Evolutionary conservation across 2,113 vertebrate species (phyloP).

Genomic region (Perca flavescens): DNA sequence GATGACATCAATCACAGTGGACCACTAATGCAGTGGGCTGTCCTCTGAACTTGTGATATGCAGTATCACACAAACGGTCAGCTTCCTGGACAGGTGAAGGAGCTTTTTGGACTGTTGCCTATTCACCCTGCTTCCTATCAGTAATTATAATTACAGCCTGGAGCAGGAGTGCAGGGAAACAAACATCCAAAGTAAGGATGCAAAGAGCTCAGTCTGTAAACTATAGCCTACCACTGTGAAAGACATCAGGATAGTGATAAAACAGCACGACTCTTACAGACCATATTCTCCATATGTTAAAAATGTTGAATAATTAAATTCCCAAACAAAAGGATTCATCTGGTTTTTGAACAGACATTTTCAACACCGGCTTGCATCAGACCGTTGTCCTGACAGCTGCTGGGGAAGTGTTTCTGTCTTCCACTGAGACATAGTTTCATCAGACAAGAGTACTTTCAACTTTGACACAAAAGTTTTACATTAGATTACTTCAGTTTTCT

Average conservation of each 20-base stretch:
- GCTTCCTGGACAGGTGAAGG: constrained; percentile 40
- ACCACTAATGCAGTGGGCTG: constrained; percentile 48
- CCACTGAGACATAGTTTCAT: constrained; percentile 52
- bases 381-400: constrained; percentile 47
- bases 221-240: not conserved
- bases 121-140: constrained; percentile 17
- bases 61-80: constrained; percentile 67
- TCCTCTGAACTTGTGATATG: constrained; percentile 63
- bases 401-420: constrained; percentile 28
- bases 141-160: constrained; percentile 40
- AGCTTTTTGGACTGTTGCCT: constrained; percentile 35
- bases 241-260: not conserved
- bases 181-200: not conserved
- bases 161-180: constrained; percentile 3
- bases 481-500: constrained; percentile 25
- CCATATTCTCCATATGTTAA: not conserved
- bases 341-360: constrained; percentile 35
- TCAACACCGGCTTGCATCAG: constrained; percentile 57
- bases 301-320: constrained; percentile 23
- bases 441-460: constrained; percentile 53
- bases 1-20: constrained; percentile 71
- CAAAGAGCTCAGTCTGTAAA: constrained; percentile 14
- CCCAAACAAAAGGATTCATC: constrained; percentile 11
- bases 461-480: constrained; percentile 47
- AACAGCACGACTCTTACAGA: not conserved